Evolutionary conservation across 2,797 vertebrate species (phyloP), one percentile per base, ranked within the genome.

Genomic region (Phoxinus dragarum): DNA sequence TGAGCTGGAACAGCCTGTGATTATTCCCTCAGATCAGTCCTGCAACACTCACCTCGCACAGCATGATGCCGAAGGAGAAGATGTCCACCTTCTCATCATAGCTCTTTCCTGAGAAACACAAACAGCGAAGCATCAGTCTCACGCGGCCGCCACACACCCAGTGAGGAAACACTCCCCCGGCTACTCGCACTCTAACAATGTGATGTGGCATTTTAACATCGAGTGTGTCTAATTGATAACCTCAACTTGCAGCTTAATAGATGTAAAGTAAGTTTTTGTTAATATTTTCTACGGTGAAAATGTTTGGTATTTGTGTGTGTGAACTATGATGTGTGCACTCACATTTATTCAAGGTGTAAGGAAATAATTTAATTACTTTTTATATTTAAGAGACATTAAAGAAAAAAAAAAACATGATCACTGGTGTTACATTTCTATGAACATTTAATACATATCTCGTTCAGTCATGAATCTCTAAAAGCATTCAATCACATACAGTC

Each of bases 21-120:
- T 31, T 64, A 64, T 64, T 16, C 61, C 31, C 64, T 14, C 14
- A 17, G 31, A 66, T 66, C 61, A 31, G 61, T 66, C 27, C 31
- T 7, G 27, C 34, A 34, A 66, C 52, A 88, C 97, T 96, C 93
- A 97, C 98, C 97, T 99, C 98, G 0, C 98, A 99, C 11, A 99
- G 94, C 92, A 99, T 97, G 23, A 99, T 99, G n/a, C 98, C 98
- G 0, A 99, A 99, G 87, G 98, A 99, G 90, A 99, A 99, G 91
- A 99, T 96, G 86, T 99, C 98, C 82, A 99, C 98, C 90, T 96
- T 97, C 93, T 99, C 98, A 23, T 99, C 98, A 0, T 99, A 99
- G 93, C 97, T 97, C 90, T 97, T 97, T 64, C 98, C 98, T 99
- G 92, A 23, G 71, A 81, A 14, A 66, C 73, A 36, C 47, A 81